A percentile compares a stretch with the other conserved stretches of the same genome.
These are phyloP conservation scores for Dysmachus trigonus DNA, from an alignment of 2,888 invertebrate species.

Conservation along the genomic window DNA sequence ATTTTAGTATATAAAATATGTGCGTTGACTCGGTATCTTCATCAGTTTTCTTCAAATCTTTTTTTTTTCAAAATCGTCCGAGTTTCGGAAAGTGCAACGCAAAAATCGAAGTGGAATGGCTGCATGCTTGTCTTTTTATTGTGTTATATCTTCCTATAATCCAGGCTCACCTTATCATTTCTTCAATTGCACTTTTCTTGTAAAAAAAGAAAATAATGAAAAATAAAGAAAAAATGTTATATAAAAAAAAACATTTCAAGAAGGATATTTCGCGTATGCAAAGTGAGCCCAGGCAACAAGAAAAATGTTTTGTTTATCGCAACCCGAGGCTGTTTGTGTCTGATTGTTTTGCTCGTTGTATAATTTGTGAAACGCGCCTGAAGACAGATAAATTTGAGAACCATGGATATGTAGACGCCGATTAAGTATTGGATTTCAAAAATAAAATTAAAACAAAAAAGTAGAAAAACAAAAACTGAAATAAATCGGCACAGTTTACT, in stretches of 20 bases:
- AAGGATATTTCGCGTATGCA: neutral
- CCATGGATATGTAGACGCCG: neutral
- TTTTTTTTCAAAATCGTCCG: neutral
- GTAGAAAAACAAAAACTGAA: neutral
- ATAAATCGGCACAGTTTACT: neutral
- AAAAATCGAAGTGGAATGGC: conserved; percentile 10
- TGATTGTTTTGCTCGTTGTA: neutral
- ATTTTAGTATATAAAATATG: neutral
- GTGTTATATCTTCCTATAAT: neutral
- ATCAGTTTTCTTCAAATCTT: neutral
- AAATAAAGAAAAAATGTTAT: neutral
- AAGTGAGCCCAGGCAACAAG: neutral
- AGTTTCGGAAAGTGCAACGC: neutral
- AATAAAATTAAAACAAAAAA: neutral
- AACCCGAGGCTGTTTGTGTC: neutral
- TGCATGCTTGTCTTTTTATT: neutral
- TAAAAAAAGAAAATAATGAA: neutral
- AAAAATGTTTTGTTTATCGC: neutral
- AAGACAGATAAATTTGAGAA: neutral
- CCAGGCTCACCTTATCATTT: neutral
- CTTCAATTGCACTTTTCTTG: conserved; percentile 27
- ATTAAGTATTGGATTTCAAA: neutral
- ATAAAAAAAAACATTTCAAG: neutral
- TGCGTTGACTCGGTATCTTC: neutral
- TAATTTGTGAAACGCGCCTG: neutral